Base-by-base conservation (phyloP, 2,113 vertebrate genomes). In the Gambusia holbrooki region DNA sequence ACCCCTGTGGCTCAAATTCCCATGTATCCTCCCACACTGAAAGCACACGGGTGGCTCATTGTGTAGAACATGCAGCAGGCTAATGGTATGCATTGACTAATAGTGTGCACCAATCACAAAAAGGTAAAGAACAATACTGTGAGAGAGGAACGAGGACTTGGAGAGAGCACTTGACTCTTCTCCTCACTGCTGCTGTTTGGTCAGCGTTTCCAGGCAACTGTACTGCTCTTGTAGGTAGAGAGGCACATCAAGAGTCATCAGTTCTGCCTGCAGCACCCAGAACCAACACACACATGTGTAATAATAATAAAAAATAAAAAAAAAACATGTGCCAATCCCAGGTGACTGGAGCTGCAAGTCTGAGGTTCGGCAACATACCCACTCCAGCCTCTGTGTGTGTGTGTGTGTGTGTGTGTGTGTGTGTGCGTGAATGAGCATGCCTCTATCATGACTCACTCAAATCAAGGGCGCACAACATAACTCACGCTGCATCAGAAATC, bases 191-290 rank as follows among this genome's bases (percentile, higher is more conserved):
- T 89, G 92, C 90, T 91, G 92, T 94, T 93, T 94, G 93, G 93
- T 90, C 91, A 94, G 90, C 82, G 90, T 93, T 93, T 92, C 94
- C 84, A 92, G 84, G 94, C 88, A 93, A 94, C 93, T 91, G 93
- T 90, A 89, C 90, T 83, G 84, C 91, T 91, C 85, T 92, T 83
- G 75, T 93, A 91, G 89, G 92, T 92, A 92, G 91, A 93, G 92
- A 92, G 88, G 88, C 82, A 88, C 84, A 92, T 90, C 87, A 91
- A 90, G 88, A 93, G 92, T 90, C 89, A 93, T 90, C 87, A 87
- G 85, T 92, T 92, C 79, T 92, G 90, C 90, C 92, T 91, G 89
- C 88, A 88, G 90, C 90, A 83, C 80, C 73, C 74, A 81, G 61
- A 82, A 79, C 74, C 29, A 77, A 83, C 69, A 51, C 72, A 69